Conservation (phyloP, 2,113 vertebrate species). For the Tragelaphus imberbis region DNA sequence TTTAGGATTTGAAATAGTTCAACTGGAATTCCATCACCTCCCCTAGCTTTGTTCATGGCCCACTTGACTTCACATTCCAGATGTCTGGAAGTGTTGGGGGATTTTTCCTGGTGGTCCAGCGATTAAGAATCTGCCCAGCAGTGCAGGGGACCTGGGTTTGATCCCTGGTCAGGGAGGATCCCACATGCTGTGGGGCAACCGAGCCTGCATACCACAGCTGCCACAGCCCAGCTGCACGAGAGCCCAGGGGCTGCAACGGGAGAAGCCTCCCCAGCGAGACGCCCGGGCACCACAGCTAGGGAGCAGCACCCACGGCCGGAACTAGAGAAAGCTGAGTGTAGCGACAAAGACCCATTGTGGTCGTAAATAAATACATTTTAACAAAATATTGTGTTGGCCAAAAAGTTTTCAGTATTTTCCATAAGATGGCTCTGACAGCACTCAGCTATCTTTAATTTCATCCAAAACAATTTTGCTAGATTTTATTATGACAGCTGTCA, state of each 20-base stretch:
- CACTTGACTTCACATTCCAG: neutral
- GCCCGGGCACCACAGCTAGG: fast-evolving
- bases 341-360: fast-evolving
- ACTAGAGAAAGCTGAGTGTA: neutral
- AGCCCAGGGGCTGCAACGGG: neutral
- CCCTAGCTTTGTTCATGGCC: neutral
- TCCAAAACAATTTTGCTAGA: neutral
- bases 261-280: neutral
- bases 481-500: neutral
- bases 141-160: neutral
- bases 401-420: neutral
- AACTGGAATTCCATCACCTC: neutral
- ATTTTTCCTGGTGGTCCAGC: neutral
- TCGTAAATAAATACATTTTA: neutral
- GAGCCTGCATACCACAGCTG: neutral
- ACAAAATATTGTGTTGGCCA: neutral
- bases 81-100: neutral
- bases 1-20: neutral
- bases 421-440: neutral
- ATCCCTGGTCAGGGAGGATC: neutral
- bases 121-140: neutral
- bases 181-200: neutral
- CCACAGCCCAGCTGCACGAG: fast-evolving
- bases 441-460: neutral
- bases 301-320: fast-evolving